Conservation (phyloP, 2,113 vertebrate genomes). For the Galeopterus variegatus region DNA sequence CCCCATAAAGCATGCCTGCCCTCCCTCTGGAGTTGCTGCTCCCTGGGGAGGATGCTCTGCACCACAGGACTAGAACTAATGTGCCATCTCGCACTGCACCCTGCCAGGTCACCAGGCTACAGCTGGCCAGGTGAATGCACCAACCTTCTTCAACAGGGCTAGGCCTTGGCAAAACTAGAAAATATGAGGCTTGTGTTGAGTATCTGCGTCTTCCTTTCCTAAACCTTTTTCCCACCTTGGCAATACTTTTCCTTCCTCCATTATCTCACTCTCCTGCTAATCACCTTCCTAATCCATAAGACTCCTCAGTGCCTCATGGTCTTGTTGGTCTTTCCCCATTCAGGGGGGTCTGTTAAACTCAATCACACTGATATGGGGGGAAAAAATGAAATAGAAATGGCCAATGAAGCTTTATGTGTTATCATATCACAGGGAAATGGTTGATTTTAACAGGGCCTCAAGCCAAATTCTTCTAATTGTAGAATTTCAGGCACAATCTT, state of each 20-base stretch:
- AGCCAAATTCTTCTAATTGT: neutral
- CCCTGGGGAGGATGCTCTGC: neutral
- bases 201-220: neutral
- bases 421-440: neutral
- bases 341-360: neutral
- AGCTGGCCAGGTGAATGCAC: neutral
- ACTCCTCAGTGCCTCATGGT: accelerated
- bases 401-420: neutral
- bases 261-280: neutral
- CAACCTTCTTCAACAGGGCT: neutral
- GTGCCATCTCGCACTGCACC: accelerated
- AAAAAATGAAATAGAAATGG: neutral
- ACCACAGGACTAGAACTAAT: neutral
- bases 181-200: neutral
- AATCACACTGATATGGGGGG: neutral
- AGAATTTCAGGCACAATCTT: neutral
- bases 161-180: neutral
- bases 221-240: neutral
- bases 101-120: neutral
- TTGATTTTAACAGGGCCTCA: neutral
- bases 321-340: neutral
- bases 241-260: neutral
- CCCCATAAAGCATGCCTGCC: neutral
- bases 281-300: neutral
- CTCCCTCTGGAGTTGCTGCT: neutral